Base-by-base conservation (phyloP, 2,888 invertebrate genomes). In the Drosophila peninsularis region DNA sequence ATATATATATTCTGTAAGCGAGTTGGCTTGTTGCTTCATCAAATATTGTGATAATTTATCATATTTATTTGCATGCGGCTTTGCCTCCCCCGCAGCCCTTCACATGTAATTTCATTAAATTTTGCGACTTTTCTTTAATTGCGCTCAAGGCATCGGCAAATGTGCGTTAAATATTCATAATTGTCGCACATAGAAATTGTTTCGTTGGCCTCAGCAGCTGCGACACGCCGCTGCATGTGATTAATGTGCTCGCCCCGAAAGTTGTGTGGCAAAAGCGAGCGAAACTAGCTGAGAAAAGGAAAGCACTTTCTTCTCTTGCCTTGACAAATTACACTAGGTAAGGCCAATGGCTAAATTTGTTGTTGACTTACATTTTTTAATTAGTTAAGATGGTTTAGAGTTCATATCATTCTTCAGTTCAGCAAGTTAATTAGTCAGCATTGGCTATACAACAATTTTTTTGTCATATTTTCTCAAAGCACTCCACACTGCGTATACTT, bases 41-140 rank as follows among this genome's bases (percentile, higher is more conserved):
- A 84, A 84, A 84, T 82, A 85, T 86, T 86, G 79, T 74, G 89
- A 81, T 86, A 86, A 88, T 88, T 86, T 83, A 64, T 72, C 79
- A 89, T 81, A 85, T 88, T 88, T 86, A 81, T 88, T 80, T 88
- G 72, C 78, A 86, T 82, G 87, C 80, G 87, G 78, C 78, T 78
- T 88, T 44, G 11, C 27, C 70, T n/a, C 71, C 77, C 75, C 80
- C 65, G 61, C 45, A 30, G 45, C 44, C 67, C 77, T 72, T 78
- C 66, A 63, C 71, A 84, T 81, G 71, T 57, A 45, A 73, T 82
- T 85, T 67, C 53, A 69, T 69, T 71, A 47, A 34, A 67, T 56
- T 53, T 19, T 13, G 17, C 44, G 14, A 9, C 24, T 32, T 4
- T 24, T 24, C 36, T 14, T 74, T 60, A 60, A 67, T 67, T 36